Base-by-base conservation (phyloP, 2,113 vertebrate species). In the Toxotes chatareus region DNA sequence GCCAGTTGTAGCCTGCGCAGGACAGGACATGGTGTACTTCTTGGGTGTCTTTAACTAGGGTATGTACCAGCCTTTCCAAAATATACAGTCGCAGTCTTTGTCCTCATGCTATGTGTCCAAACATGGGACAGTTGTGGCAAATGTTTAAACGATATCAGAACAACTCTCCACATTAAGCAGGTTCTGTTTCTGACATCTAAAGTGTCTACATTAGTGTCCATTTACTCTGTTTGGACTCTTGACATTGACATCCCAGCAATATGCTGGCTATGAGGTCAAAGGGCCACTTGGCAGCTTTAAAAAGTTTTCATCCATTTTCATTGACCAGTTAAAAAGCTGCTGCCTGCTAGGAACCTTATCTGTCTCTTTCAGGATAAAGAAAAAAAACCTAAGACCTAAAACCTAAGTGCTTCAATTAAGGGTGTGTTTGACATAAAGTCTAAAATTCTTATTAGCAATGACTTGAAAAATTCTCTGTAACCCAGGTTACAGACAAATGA, bases 391-490 rank as follows among this genome's bases (percentile, higher is more conserved):
- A 27, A 27, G 27, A 27, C 27, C 27, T 27, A 5, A 1, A 44
- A 42, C 16, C 34, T 3, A 17, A 14, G 16, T 31, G 68, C 72
- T 88, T 85, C 40, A 72, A 64, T 79, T 75, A 79, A 60, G 49
- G 64, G 7, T 23, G 27, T 21, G 16, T 46, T 68, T 32, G 40
- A 76, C 34, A 31, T 17, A n/a, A 46, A 23, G 31, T 72, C 46
- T 34, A 4, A 70, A 53, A 74, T 55, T 74, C 14, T 32, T 51
- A 59, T 80, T 40, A 55, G 27, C 8, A 53, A 4, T 42, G 34
- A 57, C 42, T 57, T 64, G 14, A 12, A 51, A 27, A 73, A 72
- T 9, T 19, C 46, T 49, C 12, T 55, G 1, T 36, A n/a, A 44
- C 59, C 32, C 16, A 60, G 64, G 55, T 61, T 62, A 53, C 56